These are phyloP conservation scores for Microcaecilia unicolor DNA, from an alignment of 2,797 vertebrate genomes.

Conservation along the genomic window DNA sequence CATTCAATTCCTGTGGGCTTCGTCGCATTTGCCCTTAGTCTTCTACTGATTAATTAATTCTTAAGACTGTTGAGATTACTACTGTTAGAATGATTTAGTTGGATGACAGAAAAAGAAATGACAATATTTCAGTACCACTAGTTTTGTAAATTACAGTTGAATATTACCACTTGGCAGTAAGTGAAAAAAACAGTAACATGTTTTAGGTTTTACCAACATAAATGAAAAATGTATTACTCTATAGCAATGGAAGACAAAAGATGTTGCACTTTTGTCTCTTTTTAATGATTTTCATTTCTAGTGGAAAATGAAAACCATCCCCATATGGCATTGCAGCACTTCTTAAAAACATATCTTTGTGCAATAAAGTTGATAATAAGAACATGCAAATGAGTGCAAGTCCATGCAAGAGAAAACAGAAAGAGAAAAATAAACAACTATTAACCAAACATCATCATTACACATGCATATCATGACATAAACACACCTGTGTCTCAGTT, in stretches of 20 bases:
- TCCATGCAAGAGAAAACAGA: conserved; percentile 26
- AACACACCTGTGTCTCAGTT: conserved; percentile 37
- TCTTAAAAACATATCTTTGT: neutral
- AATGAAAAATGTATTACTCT: neutral
- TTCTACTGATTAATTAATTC: too few relatives aligned
- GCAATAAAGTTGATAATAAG: neutral
- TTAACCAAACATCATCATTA: conserved; percentile 5
- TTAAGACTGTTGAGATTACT: too few relatives aligned
- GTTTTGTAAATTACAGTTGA: neutral
- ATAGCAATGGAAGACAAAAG: neutral
- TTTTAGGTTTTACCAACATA: neutral
- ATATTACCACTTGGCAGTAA: neutral
- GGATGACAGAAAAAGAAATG: neutral
- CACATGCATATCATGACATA: conserved; percentile 36
- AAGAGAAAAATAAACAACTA: conserved; percentile 5
- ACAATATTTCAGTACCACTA: neutral
- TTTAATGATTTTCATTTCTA: conserved; percentile 21
- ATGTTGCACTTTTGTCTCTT: neutral
- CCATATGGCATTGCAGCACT: neutral
- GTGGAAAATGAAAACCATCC: conserved; percentile 16
- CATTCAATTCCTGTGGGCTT: too few relatives aligned
- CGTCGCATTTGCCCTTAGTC: too few relatives aligned
- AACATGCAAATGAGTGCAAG: neutral
- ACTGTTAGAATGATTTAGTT: neutral
- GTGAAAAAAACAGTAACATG: too few relatives aligned